Base-by-base conservation (phyloP, 2,888 invertebrate species). In the Meta bourneti region DNA sequence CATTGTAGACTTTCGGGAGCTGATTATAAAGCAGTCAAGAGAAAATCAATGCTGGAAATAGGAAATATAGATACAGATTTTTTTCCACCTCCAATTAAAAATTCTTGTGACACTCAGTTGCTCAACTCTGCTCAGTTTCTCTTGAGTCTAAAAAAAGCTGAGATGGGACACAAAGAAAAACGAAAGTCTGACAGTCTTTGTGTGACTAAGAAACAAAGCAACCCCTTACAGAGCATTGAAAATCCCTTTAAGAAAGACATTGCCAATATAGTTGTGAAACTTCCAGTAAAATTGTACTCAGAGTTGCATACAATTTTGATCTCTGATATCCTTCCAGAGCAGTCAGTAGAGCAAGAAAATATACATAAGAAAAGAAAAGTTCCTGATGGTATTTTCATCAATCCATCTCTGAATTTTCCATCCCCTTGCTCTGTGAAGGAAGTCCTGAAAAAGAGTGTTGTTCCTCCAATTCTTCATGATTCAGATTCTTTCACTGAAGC, bases 181-280 rank as follows among this genome's bases (percentile, higher is more conserved):
- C 13, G 9, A 9, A 61, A 61, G 9, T 61, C 16, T 16, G 16
- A 16, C 61, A 61, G 11, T 9, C 61, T 16, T 61, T 16, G 61
- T 61, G 61, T 61, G 11, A 11, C 61, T 61, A 61, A 61, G 9
- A 61, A 61, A 61, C 61, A 61, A 61, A 5, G 61, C 5, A 16
- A 61, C 8, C 61, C 16, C 61, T 61, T 84, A n/a, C 84, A 84
- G 61, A 84, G 74, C 75, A 84, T 75, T 61, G 20, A 84, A 48
- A 34, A 48, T 61, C 52, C 74, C 34, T 84, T 84, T 16, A 72
- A 61, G 9, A 48, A 72, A 51, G 20, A 20, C 20, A n/a, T 52
- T 8, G n/a, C 8, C 34, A 48, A 13, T 51, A 19, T 8, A 16
- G 1, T 16, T 0, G 4, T 16, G 6, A 84, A 84, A 48, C 20